Percentiles rank a stretch among this genome's conserved stretches.
Evolutionary conservation across 2,113 vertebrate species (phyloP).

Genomic region (Seriola dumerili): DNA sequence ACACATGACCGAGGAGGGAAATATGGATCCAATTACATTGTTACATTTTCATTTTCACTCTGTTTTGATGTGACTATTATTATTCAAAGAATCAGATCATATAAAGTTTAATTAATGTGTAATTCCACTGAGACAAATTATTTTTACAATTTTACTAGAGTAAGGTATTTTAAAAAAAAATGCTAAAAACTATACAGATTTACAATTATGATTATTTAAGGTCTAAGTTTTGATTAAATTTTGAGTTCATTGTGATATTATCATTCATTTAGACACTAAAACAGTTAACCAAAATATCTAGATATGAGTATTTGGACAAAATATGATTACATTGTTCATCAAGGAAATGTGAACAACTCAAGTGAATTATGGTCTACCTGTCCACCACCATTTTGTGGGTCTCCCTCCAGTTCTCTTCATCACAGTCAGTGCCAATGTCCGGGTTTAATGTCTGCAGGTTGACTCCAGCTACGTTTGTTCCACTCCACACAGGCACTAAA

Average conservation of each 20-base stretch:
- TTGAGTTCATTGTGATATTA: neutral
- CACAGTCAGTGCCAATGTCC: slow-evolving; percentile 89
- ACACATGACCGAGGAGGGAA: neutral
- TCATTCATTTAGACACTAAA: neutral
- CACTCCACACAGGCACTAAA: slow-evolving; percentile 96
- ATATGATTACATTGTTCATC: neutral
- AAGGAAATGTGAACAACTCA: neutral
- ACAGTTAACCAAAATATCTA: neutral
- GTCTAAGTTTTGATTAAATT: neutral
- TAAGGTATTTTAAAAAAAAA: neutral
- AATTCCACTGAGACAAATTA: neutral
- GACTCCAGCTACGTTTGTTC: slow-evolving; percentile 95
- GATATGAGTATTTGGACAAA: neutral
- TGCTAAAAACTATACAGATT: too few species aligned
- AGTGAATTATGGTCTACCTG: slow-evolving; percentile 83
- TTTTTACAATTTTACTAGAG: neutral
- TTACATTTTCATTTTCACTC: too few species aligned
- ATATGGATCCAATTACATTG: neutral
- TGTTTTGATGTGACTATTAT: neutral
- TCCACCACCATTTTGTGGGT: slow-evolving; percentile 95
- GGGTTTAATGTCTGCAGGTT: slow-evolving; percentile 93
- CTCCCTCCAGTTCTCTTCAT: slow-evolving; percentile 94
- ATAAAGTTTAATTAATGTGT: too few species aligned
- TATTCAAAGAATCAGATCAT: neutral
- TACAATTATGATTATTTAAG: neutral